Evolutionary conservation across 1,140 invertebrate genomes (phyloP).

Genomic region (Pomacea maculata): DNA sequence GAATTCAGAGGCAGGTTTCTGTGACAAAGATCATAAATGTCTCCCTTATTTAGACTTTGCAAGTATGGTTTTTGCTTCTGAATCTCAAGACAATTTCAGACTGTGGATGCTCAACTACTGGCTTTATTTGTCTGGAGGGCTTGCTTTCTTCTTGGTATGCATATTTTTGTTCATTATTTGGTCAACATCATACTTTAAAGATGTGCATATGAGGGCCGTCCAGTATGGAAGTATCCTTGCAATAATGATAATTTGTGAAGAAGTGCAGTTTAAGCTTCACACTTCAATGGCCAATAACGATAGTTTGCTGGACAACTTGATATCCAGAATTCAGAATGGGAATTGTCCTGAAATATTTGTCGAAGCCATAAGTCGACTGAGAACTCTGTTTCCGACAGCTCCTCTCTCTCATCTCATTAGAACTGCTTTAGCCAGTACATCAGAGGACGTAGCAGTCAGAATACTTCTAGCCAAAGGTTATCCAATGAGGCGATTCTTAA

Average conservation of each 20-base stretch:
- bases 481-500: constrained; percentile 25
- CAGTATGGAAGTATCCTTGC: constrained; percentile 28
- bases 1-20: constrained; percentile 30
- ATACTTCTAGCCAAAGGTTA: constrained; percentile 27
- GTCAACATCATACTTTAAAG: background rate
- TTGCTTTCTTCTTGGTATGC: constrained; percentile 21
- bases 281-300: no score
- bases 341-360: background rate
- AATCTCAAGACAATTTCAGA: constrained; percentile 23
- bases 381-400: constrained; percentile 36
- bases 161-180: constrained; percentile 4
- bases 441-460: constrained; percentile 37
- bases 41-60: background rate
- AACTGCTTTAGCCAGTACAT: constrained; percentile 17
- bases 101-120: constrained; percentile 43
- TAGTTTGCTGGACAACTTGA: constrained; percentile 5
- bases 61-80: constrained; percentile 27
- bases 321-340: constrained; percentile 8
- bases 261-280: background rate
- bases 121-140: constrained; percentile 33
- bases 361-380: constrained; percentile 33
- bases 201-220: constrained; percentile 26
- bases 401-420: constrained; percentile 21
- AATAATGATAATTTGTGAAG: constrained; percentile 22
- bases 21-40: constrained; percentile 20